A percentile compares a stretch with the other conserved stretches of the same genome.
Evolutionary conservation across 2,113 vertebrate species (phyloP).

Genomic region (Falco punctatus): DNA sequence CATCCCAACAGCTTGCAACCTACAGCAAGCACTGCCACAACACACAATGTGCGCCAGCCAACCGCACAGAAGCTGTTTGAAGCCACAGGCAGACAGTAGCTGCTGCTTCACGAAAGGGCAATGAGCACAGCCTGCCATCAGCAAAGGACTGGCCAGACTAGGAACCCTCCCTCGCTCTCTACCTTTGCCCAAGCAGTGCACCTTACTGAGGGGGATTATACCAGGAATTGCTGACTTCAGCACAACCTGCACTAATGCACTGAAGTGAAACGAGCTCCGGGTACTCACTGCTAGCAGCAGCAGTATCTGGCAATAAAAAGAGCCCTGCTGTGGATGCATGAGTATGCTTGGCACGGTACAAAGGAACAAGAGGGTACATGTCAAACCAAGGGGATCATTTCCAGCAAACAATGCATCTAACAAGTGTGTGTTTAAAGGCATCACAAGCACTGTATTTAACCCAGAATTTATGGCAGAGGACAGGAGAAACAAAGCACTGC

Average conservation of each 20-base stretch:
- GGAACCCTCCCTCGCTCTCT: not conserved
- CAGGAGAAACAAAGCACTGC: not conserved
- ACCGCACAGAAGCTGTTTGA: not conserved
- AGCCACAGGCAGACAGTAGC: not conserved
- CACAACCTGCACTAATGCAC: not conserved
- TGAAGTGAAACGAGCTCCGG: accelerated
- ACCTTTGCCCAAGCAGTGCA: not conserved
- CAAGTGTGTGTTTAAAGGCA: not conserved
- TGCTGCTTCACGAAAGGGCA: not conserved
- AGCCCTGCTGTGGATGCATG: accelerated
- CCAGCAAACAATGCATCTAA: not conserved
- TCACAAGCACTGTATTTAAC: not conserved
- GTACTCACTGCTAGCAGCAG: not conserved
- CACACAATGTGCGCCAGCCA: accelerated
- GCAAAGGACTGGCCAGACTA: not conserved
- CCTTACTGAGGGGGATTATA: not conserved
- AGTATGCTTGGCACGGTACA: not conserved
- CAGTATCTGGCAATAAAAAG: not conserved
- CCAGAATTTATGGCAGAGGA: not conserved
- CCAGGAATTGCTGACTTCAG: not conserved
- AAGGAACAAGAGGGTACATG: not conserved
- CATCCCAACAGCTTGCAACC: not conserved
- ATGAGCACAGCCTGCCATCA: not conserved
- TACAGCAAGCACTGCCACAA: not conserved
- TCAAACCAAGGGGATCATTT: not conserved